Percentiles rank a stretch among this genome's conserved stretches.
These are phyloP conservation scores for Spizaetus ornatus DNA, from an alignment of 2,113 vertebrate genomes.

Conservation along the genomic window DNA sequence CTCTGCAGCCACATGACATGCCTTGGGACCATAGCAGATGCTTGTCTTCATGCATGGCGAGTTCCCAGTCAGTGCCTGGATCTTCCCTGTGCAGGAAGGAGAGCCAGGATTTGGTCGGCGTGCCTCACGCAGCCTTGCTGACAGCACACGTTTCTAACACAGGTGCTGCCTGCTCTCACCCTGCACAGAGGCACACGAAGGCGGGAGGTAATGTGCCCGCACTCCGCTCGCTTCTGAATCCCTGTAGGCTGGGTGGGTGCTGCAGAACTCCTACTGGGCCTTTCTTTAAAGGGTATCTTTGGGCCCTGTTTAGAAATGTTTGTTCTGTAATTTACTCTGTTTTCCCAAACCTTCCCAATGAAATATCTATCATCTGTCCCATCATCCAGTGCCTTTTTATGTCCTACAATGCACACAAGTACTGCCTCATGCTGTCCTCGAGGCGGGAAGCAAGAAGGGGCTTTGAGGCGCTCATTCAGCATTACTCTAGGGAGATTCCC, in stretches of 20 bases:
- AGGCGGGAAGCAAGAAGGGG: background rate
- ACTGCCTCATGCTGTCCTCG: background rate
- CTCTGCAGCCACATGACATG: background rate
- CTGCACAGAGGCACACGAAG: rapidly evolving
- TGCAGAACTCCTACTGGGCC: background rate
- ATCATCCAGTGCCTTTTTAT: background rate
- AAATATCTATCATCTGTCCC: background rate
- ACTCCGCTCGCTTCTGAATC: background rate
- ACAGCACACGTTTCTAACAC: rapidly evolving
- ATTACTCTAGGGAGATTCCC: background rate
- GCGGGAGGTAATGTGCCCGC: background rate
- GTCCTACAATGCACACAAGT: background rate
- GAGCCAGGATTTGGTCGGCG: rapidly evolving
- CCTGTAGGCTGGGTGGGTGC: rapidly evolving
- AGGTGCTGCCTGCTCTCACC: rapidly evolving
- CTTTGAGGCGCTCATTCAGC: background rate
- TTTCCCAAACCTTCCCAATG: background rate
- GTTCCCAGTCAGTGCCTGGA: background rate
- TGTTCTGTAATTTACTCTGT: background rate
- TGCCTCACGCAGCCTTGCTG: background rate
- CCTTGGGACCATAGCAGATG: background rate
- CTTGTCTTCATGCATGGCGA: rapidly evolving
- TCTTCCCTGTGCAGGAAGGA: background rate
- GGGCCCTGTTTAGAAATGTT: background rate
- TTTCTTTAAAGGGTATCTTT: background rate